Percentiles rank a stretch among this genome's conserved stretches.
Conservation (phyloP, 1,140 invertebrate genomes). For the Eupristina koningsbergeri region DNA sequence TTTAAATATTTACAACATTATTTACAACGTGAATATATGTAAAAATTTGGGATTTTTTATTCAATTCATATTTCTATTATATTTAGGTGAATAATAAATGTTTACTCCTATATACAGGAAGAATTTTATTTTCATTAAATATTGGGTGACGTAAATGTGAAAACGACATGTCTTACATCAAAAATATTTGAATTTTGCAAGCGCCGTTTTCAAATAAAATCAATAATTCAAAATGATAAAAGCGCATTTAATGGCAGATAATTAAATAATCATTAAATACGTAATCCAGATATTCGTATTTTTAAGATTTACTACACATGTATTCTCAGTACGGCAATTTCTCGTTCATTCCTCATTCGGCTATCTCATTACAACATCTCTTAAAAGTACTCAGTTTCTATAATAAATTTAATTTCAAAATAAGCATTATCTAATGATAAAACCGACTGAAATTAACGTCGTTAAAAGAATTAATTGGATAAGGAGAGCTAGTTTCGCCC, state of each 20-base stretch:
- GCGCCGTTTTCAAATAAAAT: background rate
- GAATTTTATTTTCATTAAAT: too few relatives aligned
- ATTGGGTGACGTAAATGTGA: too few relatives aligned
- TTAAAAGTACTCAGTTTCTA: background rate
- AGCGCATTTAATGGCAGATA: background rate
- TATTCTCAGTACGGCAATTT: background rate
- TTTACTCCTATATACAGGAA: too few relatives aligned
- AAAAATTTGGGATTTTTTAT: too few relatives aligned
- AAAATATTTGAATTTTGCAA: background rate
- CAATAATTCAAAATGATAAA: background rate
- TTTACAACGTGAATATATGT: too few relatives aligned
- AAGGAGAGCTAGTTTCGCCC: background rate
- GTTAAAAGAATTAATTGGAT: background rate
- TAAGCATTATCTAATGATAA: too few relatives aligned
- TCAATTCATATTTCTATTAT: too few relatives aligned
- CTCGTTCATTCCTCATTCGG: background rate
- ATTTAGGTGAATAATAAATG: too few relatives aligned
- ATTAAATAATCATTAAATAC: background rate
- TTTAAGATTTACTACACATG: background rate
- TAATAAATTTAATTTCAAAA: too few relatives aligned
- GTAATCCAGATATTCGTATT: background rate
- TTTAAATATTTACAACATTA: background rate
- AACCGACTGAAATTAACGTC: too few relatives aligned
- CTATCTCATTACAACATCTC: background rate
- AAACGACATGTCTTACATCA: too few relatives aligned